Conservation (phyloP, 2,888 invertebrate genomes). For the Caenorhabditis sp. region DNA sequence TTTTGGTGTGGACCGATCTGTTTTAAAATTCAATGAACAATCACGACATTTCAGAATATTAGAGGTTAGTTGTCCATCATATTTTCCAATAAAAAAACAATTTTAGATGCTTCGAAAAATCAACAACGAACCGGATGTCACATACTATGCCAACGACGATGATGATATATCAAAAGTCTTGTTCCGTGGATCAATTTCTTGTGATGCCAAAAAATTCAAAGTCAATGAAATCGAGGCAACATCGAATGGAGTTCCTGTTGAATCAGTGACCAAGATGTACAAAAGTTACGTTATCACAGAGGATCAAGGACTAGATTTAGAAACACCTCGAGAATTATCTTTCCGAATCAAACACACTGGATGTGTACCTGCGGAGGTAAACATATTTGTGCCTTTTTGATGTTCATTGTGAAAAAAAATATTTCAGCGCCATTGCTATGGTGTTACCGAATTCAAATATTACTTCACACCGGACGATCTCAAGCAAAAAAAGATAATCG, state of each 20-base stretch:
- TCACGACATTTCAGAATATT: background rate
- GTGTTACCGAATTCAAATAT: background rate
- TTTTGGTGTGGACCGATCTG: background rate
- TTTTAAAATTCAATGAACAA: background rate
- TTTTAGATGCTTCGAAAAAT: background rate
- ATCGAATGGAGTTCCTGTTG: background rate
- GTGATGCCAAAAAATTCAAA: background rate
- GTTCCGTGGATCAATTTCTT: background rate
- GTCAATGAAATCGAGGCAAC: background rate
- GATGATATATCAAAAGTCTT: background rate
- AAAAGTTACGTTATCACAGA: background rate
- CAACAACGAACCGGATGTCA: background rate
- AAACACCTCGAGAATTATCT: background rate
- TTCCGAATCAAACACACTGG: slow-evolving; percentile 12
- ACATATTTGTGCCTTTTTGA: background rate
- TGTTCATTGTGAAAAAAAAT: background rate
- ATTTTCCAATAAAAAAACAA: background rate
- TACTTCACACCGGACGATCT: background rate
- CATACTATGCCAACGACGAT: background rate
- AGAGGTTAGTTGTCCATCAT: background rate
- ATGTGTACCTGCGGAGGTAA: slow-evolving; percentile 1
- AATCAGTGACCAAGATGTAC: background rate
- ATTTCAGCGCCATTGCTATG: slow-evolving; percentile 1
- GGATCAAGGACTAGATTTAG: background rate
- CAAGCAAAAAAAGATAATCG: background rate